Base-by-base conservation (phyloP, 2,797 vertebrate genomes). In the Sternotherus odoratus region DNA sequence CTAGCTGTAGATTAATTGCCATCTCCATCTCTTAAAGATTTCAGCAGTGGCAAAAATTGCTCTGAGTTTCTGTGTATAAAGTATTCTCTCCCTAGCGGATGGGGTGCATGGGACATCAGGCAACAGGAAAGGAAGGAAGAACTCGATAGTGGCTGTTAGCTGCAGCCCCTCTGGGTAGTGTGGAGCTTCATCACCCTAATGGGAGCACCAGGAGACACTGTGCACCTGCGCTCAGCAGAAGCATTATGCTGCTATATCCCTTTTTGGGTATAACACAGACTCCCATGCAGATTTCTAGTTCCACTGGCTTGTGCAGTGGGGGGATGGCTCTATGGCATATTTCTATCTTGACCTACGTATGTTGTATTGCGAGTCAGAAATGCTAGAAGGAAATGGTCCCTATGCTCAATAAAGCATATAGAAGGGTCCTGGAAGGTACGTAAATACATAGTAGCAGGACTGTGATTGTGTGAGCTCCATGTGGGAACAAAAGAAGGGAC, bases 1-100 rank as follows among this genome's bases (percentile, higher is more conserved):
- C 23, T 75, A 51, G 21, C 86, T 93, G 86, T 33, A 87, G 24
- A 36, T 92, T 82, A 54, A 39, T 33, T 92, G 79, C 16, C 78
- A 49, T n/a, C 10, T 92, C 77, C 77, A 19, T 50, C 84, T 84
- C 43, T 84, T 57, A 81, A 13, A 77, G 50, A 57, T 91, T 93
- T 92, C 57, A 93, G 33, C 0, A 2, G 13, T 46, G 87, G 12
- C 7, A 85, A 51, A 49, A 56, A 63, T 66, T 11, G 33, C 1
- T 54, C 69, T 51, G 15, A 49, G 74, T n/a, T 50, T 39, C 49
- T 33, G 36, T 2, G 15, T 50, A 81, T 82, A 51, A 88, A 39
- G 5, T 50, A 3, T 56, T 54, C 1, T 72, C 23, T 83, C 33
- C 82, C 3, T 6, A 87, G 19, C 82, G 77, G 24, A 13, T 57